Percentiles rank a stretch among this genome's conserved stretches.
phyloP scores from a whole-genome alignment of 2,888 invertebrate genomes.

The Omphaloscelis lunosa region DNA sequence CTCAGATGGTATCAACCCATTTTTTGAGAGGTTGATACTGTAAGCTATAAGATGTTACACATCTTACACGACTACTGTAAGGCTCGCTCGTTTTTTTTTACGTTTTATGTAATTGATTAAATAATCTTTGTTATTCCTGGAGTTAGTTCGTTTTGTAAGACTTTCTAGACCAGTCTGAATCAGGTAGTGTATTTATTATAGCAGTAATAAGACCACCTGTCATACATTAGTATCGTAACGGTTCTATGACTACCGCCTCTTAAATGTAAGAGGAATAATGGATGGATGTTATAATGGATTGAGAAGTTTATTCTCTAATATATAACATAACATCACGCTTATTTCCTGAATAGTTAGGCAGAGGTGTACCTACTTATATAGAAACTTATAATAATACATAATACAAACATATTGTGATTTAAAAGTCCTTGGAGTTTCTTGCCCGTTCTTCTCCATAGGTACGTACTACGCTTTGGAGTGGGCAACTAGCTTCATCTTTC shows the following conservation, averaged over 20 bases:
- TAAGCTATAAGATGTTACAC: no score
- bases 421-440: no score
- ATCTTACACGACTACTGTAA: no score
- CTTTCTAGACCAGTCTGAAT: constrained; percentile 25
- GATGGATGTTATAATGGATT: constrained; percentile 13
- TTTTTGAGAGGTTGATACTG: no score
- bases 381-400: no score
- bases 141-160: constrained; percentile 13
- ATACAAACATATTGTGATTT: no score
- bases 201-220: constrained; percentile 48
- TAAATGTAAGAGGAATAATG: constrained; percentile 38
- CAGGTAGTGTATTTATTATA: constrained; percentile 38
- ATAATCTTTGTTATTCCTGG: constrained; percentile 29
- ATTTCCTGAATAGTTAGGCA: neutral
- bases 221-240: constrained; percentile 32
- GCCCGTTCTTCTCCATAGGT: no score
- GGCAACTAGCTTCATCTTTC: no score
- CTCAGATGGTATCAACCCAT: no score
- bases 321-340: neutral
- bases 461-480: no score
- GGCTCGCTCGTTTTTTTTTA: neutral
- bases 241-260: constrained; percentile 34
- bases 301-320: constrained; percentile 23
- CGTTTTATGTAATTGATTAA: constrained; percentile 18
- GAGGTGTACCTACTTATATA: neutral